Base-by-base conservation (phyloP, 2,888 invertebrate genomes). In the Ichneumoninae sp. region DNA sequence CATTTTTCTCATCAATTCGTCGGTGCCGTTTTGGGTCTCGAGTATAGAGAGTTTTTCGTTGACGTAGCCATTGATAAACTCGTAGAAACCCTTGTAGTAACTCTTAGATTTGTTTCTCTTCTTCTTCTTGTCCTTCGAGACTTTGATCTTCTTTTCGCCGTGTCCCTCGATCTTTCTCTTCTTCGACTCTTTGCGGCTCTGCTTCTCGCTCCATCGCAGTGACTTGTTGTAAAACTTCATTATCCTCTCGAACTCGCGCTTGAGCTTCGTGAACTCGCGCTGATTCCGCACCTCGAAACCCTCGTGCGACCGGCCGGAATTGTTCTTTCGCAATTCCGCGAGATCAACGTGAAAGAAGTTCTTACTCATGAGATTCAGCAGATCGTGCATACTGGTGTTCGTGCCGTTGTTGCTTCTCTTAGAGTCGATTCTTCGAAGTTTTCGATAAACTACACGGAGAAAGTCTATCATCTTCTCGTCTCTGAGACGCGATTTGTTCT, bases 391-490 rank as follows among this genome's bases (percentile, higher is more conserved):
- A 66, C 92, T 93, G 44, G 90, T 88, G 79, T 94, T 93, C 1
- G 91, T 91, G 0, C 88, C 89, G 50, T 91, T 93, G 66, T 87
- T 91, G 16, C 89, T 91, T 26, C 89, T 89, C 8, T 73, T 78
- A 1, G 92, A 89, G 78, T 94, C 94, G 77, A 94, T 93, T 0
- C 93, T 91, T 75, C 92, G 91, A 10, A 94, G 82, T 74, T 93
- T 93, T 1, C 92, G 90, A 81, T 93, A 94, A 47, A 93, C 91
- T 66, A 92, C 89, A 60, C 91, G 91, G 50, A 94, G 83, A 86
- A 93, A 94, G 44, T 94, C 93, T 52, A 93, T 91, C 93, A 93
- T 93, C 86, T 91, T 93, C 74, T 93, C 93, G 74, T 93, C 93
- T 83, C 89, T 91, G 3, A 89, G 88, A 1, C 91, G 90, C 4